phyloP scores from a whole-genome alignment of 2,797 vertebrate species.

The Xerus rutilus region DNA sequence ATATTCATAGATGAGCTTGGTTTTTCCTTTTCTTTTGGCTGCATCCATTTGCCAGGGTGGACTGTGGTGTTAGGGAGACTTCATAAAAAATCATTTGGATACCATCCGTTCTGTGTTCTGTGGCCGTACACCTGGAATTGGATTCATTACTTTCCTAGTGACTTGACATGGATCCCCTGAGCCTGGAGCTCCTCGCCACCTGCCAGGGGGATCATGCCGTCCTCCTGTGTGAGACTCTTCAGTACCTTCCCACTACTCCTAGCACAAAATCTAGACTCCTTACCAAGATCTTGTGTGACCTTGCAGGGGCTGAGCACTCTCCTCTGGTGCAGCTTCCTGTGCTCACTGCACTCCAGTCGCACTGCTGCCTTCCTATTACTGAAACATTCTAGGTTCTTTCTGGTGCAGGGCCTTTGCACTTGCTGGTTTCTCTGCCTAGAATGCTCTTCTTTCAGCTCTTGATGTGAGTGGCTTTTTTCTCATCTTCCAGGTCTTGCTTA shows the following conservation, averaged over 20 bases:
- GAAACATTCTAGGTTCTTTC: not conserved
- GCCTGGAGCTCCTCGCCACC: not conserved
- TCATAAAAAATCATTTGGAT: not conserved
- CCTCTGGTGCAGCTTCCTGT: too few relatives aligned
- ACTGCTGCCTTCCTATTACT: not conserved
- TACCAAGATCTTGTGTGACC: not conserved
- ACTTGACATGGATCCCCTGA: not conserved
- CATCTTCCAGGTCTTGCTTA: not conserved
- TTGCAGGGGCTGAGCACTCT: not conserved
- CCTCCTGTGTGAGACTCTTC: not conserved
- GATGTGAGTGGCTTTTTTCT: not conserved
- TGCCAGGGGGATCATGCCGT: not conserved
- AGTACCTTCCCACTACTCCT: not conserved
- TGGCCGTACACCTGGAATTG: not conserved
- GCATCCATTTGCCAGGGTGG: not conserved
- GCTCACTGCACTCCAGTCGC: not conserved
- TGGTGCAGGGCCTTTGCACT: not conserved
- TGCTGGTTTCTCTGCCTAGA: not conserved
- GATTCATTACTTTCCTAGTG: not conserved
- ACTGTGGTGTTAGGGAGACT: not conserved
- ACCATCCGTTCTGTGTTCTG: not conserved
- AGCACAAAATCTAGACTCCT: not conserved
- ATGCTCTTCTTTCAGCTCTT: not conserved
- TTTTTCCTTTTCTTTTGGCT: not conserved
- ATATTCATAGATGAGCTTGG: not conserved